Evolutionary conservation across 1,140 invertebrate genomes (phyloP).

Genomic region (Cydia amplana): DNA sequence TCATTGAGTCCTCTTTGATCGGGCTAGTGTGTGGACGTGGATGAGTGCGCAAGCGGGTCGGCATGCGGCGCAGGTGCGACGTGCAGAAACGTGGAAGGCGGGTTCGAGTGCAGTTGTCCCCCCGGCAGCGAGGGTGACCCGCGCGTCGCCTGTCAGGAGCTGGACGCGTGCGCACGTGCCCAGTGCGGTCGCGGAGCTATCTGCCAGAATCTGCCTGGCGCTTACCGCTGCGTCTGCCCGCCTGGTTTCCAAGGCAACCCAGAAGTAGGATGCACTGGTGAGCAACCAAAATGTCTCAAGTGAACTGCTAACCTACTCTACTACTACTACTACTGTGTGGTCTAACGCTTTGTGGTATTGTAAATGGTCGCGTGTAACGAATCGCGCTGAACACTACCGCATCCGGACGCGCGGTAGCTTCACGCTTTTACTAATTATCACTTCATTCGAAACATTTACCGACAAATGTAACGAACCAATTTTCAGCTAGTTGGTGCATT

Average conservation of each 20-base stretch:
- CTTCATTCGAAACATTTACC: slow-evolving; percentile 43
- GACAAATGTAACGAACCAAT: slow-evolving; percentile 43
- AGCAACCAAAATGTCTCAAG: slow-evolving; percentile 89
- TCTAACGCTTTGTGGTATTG: slow-evolving; percentile 65
- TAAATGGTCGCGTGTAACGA: slow-evolving; percentile 52
- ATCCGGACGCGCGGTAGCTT: slow-evolving; percentile 61
- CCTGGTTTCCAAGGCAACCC: slow-evolving; percentile 88
- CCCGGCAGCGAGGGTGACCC: slow-evolving; percentile 88
- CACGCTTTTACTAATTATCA: slow-evolving; percentile 71
- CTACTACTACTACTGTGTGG: slow-evolving; percentile 48
- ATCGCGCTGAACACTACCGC: slow-evolving; percentile 59
- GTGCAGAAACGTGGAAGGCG: slow-evolving; percentile 89
- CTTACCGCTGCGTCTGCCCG: slow-evolving; percentile 90
- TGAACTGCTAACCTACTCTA: slow-evolving; percentile 52
- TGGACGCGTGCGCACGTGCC: slow-evolving; percentile 88
- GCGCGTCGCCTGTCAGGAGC: slow-evolving; percentile 83
- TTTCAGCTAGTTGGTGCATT: slow-evolving; percentile 47
- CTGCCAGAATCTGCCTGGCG: slow-evolving; percentile 89
- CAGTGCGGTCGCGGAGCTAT: slow-evolving; percentile 89
- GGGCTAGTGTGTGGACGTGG: slow-evolving; percentile 88
- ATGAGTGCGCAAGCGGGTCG: slow-evolving; percentile 87
- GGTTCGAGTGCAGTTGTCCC: slow-evolving; percentile 90
- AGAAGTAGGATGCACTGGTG: slow-evolving; percentile 85
- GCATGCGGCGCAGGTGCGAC: slow-evolving; percentile 89
- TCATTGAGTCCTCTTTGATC: slow-evolving; percentile 29